Percentiles rank a stretch among this genome's conserved stretches.
phyloP scores from a whole-genome alignment of 2,797 vertebrate species.

The Pipistrellus pygmaeus region DNA sequence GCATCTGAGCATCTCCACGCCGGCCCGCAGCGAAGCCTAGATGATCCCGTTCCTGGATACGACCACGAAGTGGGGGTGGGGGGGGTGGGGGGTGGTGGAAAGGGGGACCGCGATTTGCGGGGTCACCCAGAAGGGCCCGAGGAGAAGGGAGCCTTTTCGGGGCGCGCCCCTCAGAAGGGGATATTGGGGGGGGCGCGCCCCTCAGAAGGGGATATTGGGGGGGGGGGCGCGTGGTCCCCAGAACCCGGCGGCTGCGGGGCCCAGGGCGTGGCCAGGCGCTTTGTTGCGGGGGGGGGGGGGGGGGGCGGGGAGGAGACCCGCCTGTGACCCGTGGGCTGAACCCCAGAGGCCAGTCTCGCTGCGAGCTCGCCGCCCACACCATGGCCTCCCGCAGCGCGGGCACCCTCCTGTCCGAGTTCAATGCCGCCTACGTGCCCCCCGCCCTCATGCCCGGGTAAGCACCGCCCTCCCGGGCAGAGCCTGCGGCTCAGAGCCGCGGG shows the following conservation, averaged over 20 bases:
- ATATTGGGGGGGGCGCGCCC: fast-evolving
- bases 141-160: background rate
- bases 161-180: no score
- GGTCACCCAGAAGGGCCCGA: background rate
- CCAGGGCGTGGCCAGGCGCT: conserved; percentile 12
- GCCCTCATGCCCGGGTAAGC: conserved; percentile 88
- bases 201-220: no score
- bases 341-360: conserved; percentile 58
- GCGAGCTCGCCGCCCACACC: conserved; percentile 42
- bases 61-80: background rate
- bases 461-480: background rate
- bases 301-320: background rate
- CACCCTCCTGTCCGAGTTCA: conserved; percentile 81
- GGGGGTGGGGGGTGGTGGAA: no score
- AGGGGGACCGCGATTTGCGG: background rate
- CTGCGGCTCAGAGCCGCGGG: background rate
- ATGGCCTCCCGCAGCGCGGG: conserved; percentile 85
- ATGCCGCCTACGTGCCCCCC: conserved; percentile 81
- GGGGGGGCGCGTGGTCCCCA: background rate
- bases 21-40: no score
- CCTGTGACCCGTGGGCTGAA: background rate
- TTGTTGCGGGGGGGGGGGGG: conserved; percentile 60
- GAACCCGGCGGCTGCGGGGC: background rate
- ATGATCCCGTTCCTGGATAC: background rate
- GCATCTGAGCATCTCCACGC: background rate